phyloP scores from a whole-genome alignment of 2,797 vertebrate species.

The Sebastes wilsoni region DNA sequence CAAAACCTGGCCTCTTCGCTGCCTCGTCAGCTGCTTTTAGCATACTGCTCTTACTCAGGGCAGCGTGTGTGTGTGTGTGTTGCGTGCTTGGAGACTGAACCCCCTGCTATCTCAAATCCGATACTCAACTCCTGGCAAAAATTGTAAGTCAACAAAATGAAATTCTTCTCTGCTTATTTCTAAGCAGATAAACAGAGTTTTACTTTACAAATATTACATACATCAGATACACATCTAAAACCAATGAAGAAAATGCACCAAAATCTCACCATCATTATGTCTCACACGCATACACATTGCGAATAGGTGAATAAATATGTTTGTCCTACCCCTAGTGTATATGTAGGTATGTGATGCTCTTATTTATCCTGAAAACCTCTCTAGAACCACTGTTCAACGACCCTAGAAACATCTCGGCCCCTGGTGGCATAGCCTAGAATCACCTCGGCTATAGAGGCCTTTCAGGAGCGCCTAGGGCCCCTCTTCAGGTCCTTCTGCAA shows the following conservation, averaged over 20 bases:
- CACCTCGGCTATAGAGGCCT: not conserved
- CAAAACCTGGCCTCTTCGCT: conserved; percentile 42
- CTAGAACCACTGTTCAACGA: not conserved
- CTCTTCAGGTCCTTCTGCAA: too few relatives aligned
- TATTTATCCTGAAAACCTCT: not conserved
- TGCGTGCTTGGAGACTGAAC: not conserved
- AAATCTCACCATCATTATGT: not conserved
- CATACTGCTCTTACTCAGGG: not conserved
- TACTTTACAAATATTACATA: not conserved
- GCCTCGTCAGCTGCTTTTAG: conserved; percentile 40
- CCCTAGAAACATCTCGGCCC: not conserved
- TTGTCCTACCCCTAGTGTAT: too few relatives aligned
- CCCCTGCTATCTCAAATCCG: not conserved
- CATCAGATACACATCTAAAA: not conserved
- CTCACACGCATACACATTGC: not conserved
- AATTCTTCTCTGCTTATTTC: not conserved
- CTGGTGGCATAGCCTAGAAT: not conserved
- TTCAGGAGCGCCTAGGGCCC: not conserved
- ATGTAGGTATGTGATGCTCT: not conserved
- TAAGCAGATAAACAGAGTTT: not conserved
- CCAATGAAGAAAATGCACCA: too few relatives aligned
- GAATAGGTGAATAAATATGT: too few relatives aligned
- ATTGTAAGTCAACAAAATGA: not conserved
- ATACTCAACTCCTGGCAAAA: not conserved
- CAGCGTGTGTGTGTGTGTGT: not conserved